Evolutionary conservation across 1,140 invertebrate genomes (phyloP).

Genomic region (Dinoponera quadriceps): DNA sequence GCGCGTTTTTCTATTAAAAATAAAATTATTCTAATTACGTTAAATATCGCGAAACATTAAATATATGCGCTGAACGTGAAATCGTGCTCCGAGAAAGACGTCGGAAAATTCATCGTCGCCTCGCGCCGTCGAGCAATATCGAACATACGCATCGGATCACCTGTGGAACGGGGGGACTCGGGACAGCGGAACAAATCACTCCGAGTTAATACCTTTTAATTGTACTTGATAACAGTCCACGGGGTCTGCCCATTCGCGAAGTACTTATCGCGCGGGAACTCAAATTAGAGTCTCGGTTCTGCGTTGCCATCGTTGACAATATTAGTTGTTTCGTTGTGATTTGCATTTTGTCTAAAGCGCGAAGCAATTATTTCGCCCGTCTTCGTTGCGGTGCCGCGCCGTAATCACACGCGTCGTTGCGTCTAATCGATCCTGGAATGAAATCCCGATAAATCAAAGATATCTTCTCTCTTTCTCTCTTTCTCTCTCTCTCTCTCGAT

Average conservation of each 20-base stretch:
- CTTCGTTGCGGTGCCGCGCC: not conserved
- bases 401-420: not conserved
- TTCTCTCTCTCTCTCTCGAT: no score
- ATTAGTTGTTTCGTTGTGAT: conserved; percentile 28
- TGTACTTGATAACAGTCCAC: conserved; percentile 20
- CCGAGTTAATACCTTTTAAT: conserved; percentile 28
- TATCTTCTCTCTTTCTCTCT: no score
- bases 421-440: conserved; percentile 3
- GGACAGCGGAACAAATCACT: conserved; percentile 7
- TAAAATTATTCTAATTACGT: no score
- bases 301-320: conserved; percentile 16
- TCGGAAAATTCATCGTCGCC: no score
- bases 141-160: not conserved
- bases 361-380: conserved; percentile 22
- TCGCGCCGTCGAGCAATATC: no score
- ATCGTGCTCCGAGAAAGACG: no score
- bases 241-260: not conserved
- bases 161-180: not conserved
- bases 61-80: no score
- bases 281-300: not conserved
- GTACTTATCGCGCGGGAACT: not conserved
- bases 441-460: not conserved
- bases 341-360: conserved; percentile 21
- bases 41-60: no score
- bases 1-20: no score